Percentiles rank a stretch among this genome's conserved stretches.
Evolutionary conservation across 2,888 invertebrate genomes (phyloP).

Genomic region (Chesias legatella): DNA sequence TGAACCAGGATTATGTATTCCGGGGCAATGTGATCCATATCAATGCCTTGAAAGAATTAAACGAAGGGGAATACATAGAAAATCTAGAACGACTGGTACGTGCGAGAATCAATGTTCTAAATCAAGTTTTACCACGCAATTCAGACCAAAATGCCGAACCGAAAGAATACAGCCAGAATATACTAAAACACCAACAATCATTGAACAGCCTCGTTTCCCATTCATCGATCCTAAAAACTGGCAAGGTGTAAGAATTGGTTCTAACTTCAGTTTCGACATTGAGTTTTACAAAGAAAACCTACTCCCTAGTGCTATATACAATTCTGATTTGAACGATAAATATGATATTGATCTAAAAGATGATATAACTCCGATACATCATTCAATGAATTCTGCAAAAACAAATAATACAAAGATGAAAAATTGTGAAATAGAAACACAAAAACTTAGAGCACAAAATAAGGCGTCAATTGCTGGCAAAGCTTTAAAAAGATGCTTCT

Average conservation of each 20-base stretch:
- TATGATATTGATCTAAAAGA: neutral
- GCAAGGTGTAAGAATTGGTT: conserved; percentile 32
- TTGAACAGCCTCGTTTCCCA: conserved; percentile 16
- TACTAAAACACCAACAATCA: neutral
- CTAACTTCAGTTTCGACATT: conserved; percentile 34
- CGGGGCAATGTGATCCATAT: conserved; percentile 36
- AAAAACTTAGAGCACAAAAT: conserved; percentile 20
- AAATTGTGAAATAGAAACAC: conserved; percentile 11
- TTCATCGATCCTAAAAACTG: conserved; percentile 16
- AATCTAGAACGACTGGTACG: conserved; percentile 15
- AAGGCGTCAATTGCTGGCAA: conserved; percentile 31
- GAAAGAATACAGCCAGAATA: conserved; percentile 1
- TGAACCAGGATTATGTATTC: conserved; percentile 36
- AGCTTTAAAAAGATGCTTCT: conserved; percentile 44
- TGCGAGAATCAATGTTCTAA: conserved; percentile 1
- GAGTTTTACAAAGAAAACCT: conserved; percentile 32
- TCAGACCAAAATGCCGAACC: neutral
- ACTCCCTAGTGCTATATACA: neutral
- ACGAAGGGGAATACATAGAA: conserved; percentile 23
- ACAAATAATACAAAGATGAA: conserved; percentile 1
- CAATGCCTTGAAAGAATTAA: conserved; percentile 35
- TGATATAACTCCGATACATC: neutral
- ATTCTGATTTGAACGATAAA: neutral
- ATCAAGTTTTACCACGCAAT: neutral
- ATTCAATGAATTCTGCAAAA: conserved; percentile 1